Evolutionary conservation across 2,888 invertebrate species (phyloP).

Genomic region (Drosophila koepferae): DNA sequence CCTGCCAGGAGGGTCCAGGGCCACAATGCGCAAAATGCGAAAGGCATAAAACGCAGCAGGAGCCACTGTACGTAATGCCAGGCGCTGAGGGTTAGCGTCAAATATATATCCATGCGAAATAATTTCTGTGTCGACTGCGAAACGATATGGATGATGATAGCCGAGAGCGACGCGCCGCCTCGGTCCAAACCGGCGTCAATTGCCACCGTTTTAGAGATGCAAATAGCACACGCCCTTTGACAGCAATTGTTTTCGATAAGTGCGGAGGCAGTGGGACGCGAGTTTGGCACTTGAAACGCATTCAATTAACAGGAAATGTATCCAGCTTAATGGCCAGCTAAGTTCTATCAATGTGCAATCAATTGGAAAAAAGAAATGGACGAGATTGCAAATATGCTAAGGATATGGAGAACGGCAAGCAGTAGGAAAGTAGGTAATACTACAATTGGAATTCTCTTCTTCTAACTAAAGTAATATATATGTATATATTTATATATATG

Average conservation of each 20-base stretch:
- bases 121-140: slow-evolving; percentile 33
- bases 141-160: slow-evolving; percentile 44
- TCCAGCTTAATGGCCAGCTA: slow-evolving; percentile 31
- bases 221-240: slow-evolving; percentile 58
- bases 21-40: slow-evolving; percentile 20
- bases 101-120: slow-evolving; percentile 18
- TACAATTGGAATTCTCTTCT: not conserved
- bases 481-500: not conserved
- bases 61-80: slow-evolving; percentile 65
- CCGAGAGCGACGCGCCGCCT: not conserved
- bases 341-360: slow-evolving; percentile 41
- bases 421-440: not conserved
- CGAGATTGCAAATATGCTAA: slow-evolving; percentile 10
- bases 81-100: slow-evolving; percentile 26
- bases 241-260: slow-evolving; percentile 33
- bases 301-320: slow-evolving; percentile 52
- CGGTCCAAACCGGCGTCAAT: slow-evolving; percentile 55
- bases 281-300: slow-evolving; percentile 30
- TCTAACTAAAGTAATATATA: not conserved
- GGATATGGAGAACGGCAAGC: not conserved
- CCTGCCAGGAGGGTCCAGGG: not conserved
- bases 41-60: slow-evolving; percentile 76
- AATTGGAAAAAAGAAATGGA: slow-evolving; percentile 30
- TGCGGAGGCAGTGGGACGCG: not conserved
- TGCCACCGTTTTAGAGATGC: slow-evolving; percentile 49